Conservation (phyloP, 2,113 vertebrate species). For the Syngnathus floridae region DNA sequence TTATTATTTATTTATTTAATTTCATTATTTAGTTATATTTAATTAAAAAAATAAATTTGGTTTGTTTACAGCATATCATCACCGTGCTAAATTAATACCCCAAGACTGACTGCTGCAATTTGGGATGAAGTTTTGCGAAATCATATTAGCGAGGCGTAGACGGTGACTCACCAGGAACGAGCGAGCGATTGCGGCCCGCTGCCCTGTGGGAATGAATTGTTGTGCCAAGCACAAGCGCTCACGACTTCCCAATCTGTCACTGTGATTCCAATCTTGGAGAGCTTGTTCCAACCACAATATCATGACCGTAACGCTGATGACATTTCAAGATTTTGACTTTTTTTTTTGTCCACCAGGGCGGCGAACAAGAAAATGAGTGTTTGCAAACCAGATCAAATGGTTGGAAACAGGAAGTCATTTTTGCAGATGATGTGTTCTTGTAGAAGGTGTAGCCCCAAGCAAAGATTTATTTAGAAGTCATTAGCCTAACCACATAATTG, state of each 20-base stretch:
- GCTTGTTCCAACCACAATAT: conserved; percentile 1
- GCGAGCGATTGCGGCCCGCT: conserved; percentile 37
- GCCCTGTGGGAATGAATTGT: conserved; percentile 32
- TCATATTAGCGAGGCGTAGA: conserved; percentile 23
- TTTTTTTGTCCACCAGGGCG: not conserved
- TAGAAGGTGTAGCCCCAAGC: not conserved
- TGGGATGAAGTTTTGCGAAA: not conserved
- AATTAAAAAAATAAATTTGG: no score
- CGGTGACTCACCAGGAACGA: conserved; percentile 51
- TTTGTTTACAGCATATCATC: no score
- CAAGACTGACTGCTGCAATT: no score
- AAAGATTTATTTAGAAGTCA: not conserved
- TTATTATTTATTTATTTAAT: no score
- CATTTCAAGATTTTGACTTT: not conserved
- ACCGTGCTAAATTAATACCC: no score
- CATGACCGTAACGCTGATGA: not conserved
- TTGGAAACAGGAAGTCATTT: not conserved
- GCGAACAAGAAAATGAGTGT: not conserved
- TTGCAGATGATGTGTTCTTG: not conserved
- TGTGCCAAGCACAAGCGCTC: conserved; percentile 36
- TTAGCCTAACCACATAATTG: not conserved
- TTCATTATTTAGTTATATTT: no score
- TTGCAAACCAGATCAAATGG: not conserved
- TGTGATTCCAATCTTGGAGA: conserved; percentile 8
- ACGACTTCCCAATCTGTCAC: conserved; percentile 41